Evolutionary conservation across 2,113 vertebrate genomes (phyloP).

Genomic region (Periophthalmodon schlosseri): DNA sequence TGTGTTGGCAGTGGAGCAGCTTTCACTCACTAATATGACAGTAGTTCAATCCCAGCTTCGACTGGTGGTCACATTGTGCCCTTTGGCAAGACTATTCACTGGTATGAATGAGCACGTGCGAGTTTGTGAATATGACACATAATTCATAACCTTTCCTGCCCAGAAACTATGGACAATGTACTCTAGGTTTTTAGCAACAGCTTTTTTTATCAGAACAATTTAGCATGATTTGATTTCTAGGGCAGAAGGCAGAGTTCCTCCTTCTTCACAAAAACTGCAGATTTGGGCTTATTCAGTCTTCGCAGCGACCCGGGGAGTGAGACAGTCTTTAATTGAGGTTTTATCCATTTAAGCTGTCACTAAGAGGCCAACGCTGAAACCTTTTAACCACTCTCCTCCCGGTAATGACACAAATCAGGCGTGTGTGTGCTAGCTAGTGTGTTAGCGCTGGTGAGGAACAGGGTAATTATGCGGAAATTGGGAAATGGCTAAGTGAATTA

Average conservation of each 20-base stretch:
- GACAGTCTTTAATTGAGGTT: slow-evolving; percentile 75
- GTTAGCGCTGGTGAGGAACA: slow-evolving; percentile 46
- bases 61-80: too few species aligned
- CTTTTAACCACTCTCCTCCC: slow-evolving; percentile 73
- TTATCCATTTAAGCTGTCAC: slow-evolving; percentile 79
- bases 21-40: too few species aligned
- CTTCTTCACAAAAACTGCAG: slow-evolving; percentile 40
- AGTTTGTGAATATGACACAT: too few species aligned
- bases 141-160: too few species aligned
- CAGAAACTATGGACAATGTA: too few species aligned
- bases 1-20: too few species aligned
- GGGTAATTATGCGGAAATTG: slow-evolving; percentile 78
- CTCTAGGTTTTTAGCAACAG: slow-evolving; percentile 6
- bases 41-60: too few species aligned
- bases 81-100: too few species aligned
- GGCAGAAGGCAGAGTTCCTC: slow-evolving; percentile 4
- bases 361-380: slow-evolving; percentile 72
- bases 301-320: slow-evolving; percentile 44
- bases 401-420: slow-evolving; percentile 76
- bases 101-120: too few species aligned
- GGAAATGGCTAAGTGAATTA: slow-evolving; percentile 80
- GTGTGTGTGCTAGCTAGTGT: slow-evolving; percentile 46
- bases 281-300: slow-evolving; percentile 60
- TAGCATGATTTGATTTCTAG: slow-evolving; percentile 23
- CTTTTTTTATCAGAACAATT: slow-evolving; percentile 22